A percentile compares a stretch with the other conserved stretches of the same genome.
Evolutionary conservation across 2,113 vertebrate species (phyloP).

Genomic region (Notarius lentiginosus): DNA sequence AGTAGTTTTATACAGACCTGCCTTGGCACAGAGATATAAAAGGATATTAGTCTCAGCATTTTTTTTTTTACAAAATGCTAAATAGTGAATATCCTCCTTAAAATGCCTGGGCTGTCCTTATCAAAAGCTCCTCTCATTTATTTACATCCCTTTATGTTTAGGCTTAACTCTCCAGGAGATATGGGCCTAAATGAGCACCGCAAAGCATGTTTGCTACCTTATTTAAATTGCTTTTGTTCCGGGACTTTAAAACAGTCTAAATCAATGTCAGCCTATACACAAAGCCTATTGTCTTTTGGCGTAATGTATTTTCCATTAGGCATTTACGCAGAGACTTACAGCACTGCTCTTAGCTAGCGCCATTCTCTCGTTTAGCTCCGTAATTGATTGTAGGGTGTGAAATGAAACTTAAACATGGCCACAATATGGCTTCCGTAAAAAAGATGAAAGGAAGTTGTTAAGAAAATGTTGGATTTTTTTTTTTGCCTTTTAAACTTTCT

Average conservation of each 20-base stretch:
- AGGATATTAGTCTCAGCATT: slow-evolving; percentile 73
- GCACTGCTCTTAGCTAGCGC: slow-evolving; percentile 58
- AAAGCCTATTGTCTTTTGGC: slow-evolving; percentile 68
- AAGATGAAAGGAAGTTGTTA: slow-evolving; percentile 47
- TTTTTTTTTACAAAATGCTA: slow-evolving; percentile 56
- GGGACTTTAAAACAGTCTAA: slow-evolving; percentile 65
- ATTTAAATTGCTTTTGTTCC: slow-evolving; percentile 73
- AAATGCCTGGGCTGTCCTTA: slow-evolving; percentile 63
- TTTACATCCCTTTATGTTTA: slow-evolving; percentile 70
- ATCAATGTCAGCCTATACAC: slow-evolving; percentile 67
- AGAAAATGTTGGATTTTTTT: slow-evolving; percentile 27
- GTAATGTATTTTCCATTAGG: slow-evolving; percentile 74
- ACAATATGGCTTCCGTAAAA: slow-evolving; percentile 48
- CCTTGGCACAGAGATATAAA: slow-evolving; percentile 66
- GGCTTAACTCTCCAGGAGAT: slow-evolving; percentile 66
- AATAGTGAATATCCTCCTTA: slow-evolving; percentile 62
- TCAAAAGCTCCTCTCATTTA: slow-evolving; percentile 67
- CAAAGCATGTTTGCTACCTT: slow-evolving; percentile 67
- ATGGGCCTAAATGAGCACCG: slow-evolving; percentile 68
- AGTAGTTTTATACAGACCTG: slow-evolving; percentile 69
- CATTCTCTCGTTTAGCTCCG: slow-evolving; percentile 58
- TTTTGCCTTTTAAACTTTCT: not conserved
- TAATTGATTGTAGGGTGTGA: slow-evolving; percentile 72
- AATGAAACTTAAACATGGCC: slow-evolving; percentile 64
- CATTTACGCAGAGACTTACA: slow-evolving; percentile 61